Conservation (phyloP, 2,888 invertebrate species). For the Heliconius sara region DNA sequence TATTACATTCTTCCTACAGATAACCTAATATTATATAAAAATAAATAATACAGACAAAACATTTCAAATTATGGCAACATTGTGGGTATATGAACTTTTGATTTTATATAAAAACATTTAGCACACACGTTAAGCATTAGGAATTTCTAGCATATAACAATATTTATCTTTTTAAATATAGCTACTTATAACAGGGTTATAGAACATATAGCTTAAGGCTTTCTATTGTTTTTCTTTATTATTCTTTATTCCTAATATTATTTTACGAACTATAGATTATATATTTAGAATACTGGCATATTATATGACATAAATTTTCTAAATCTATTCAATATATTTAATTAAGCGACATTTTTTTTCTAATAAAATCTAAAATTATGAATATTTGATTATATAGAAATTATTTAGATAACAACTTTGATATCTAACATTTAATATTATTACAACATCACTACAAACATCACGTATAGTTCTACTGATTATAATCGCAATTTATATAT, state of each 20-base stretch:
- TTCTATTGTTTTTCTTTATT: not conserved
- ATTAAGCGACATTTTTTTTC: not conserved
- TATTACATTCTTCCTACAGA: conserved; percentile 25
- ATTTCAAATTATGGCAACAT: conserved; percentile 34
- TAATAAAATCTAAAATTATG: not conserved
- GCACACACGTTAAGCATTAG: conserved; percentile 28
- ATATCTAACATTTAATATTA: not conserved
- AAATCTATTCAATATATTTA: not conserved
- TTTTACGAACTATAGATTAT: not conserved
- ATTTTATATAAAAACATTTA: conserved; percentile 75
- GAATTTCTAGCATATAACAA: not conserved
- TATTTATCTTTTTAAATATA: not conserved
- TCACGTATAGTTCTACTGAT: conserved; percentile 17
- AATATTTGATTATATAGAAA: not conserved
- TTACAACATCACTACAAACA: conserved; percentile 1
- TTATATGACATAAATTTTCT: not conserved
- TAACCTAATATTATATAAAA: conserved; percentile 26
- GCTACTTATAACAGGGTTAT: not conserved
- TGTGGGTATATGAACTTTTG: conserved; percentile 80
- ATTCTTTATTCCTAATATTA: not conserved
- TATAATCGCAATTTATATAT: not conserved
- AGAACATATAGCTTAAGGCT: not conserved
- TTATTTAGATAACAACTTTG: not conserved
- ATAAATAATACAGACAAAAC: conserved; percentile 35
- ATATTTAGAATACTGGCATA: not conserved